Percentiles rank a stretch among this genome's conserved stretches.
Conservation (phyloP, 2,888 invertebrate species). For the Erebia epiphron region DNA sequence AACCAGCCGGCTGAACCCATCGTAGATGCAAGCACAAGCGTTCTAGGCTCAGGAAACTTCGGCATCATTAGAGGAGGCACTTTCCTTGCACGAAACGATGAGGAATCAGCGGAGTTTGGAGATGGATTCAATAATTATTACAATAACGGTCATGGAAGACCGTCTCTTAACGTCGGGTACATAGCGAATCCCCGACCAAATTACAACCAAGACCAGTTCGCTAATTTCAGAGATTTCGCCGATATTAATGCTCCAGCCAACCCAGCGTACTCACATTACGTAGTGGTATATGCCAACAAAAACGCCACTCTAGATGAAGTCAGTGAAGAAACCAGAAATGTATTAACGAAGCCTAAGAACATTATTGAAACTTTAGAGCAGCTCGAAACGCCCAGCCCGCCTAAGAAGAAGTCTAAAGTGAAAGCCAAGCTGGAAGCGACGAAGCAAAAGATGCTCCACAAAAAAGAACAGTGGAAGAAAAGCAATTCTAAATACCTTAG, state of each 20-base stretch:
- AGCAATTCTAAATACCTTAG: conserved; percentile 63
- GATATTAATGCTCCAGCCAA: conserved; percentile 92
- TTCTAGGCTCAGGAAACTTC: conserved; percentile 93
- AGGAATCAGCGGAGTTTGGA: conserved; percentile 82
- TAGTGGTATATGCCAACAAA: conserved; percentile 92
- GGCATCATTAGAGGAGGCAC: conserved; percentile 94
- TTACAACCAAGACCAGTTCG: conserved; percentile 92
- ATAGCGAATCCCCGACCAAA: conserved; percentile 88
- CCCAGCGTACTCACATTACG: conserved; percentile 90
- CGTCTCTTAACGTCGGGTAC: conserved; percentile 83
- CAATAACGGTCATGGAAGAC: conserved; percentile 88
- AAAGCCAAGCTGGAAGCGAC: conserved; percentile 85
- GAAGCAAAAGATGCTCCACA: conserved; percentile 68
- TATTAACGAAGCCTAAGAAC: conserved; percentile 87
- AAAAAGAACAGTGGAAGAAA: conserved; percentile 77
- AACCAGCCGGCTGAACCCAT: conserved; percentile 63
- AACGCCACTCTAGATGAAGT: conserved; percentile 86
- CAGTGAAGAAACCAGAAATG: conserved; percentile 69
- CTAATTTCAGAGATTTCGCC: conserved; percentile 94
- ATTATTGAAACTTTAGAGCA: conserved; percentile 91
- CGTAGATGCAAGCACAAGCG: conserved; percentile 82
- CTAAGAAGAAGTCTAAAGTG: conserved; percentile 81
- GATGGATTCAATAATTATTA: conserved; percentile 84
- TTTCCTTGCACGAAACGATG: conserved; percentile 90
- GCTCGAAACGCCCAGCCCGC: conserved; percentile 83